Evolutionary conservation across 1,140 invertebrate genomes (phyloP).

Genomic region (Caenorhabditis elegans): WBcel235 BX284606.5:11542501-11543000

Average conservation of each 20-base stretch:
- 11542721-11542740: slow-evolving; percentile 60
- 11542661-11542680: slow-evolving; percentile 53
- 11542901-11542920: slow-evolving; percentile 52
- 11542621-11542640: slow-evolving; percentile 53
- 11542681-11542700: slow-evolving; percentile 64
- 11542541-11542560: slow-evolving; percentile 57
- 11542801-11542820: not conserved
- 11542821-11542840: not conserved
- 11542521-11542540: slow-evolving; percentile 61
- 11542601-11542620: slow-evolving; percentile 35
- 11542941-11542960: slow-evolving; percentile 65
- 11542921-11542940: slow-evolving; percentile 60
- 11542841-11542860: slow-evolving; percentile 59
- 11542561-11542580: slow-evolving; percentile 58
- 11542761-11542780: slow-evolving; percentile 55
- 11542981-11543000: slow-evolving; percentile 37
- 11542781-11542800: slow-evolving; percentile 51
- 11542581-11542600: slow-evolving; percentile 58
- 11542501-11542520: slow-evolving; percentile 54
- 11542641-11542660: slow-evolving; percentile 48
- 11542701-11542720: slow-evolving; percentile 54
- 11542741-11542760: slow-evolving; percentile 51
- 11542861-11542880: slow-evolving; percentile 55
- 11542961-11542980: slow-evolving; percentile 45
- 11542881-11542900: slow-evolving; percentile 62